Evolutionary conservation across 2,797 vertebrate species (phyloP).

Genomic region (Neosalanx taihuensis): DNA sequence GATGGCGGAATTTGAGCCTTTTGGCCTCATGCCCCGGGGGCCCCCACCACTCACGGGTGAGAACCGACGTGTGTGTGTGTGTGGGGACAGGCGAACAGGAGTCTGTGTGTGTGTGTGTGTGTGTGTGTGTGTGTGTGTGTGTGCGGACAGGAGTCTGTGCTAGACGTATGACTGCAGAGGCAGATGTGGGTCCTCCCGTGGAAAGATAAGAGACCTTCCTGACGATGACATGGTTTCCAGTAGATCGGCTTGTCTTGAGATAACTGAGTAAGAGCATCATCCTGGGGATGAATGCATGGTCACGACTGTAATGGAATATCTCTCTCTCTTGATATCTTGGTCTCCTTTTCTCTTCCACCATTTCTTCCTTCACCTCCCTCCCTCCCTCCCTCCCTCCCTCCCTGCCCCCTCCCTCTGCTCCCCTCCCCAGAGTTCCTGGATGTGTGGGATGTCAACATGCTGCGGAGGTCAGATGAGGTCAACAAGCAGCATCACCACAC

Average conservation of each 20-base stretch:
- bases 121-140: conserved; percentile 6
- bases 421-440: conserved; percentile 77
- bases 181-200: background rate
- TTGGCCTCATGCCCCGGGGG: conserved; percentile 74
- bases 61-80: background rate
- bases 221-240: conserved; percentile 17
- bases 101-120: too few species aligned
- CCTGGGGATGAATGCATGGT: conserved; percentile 24
- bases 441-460: conserved; percentile 75
- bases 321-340: too few species aligned
- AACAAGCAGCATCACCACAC: conserved; percentile 87
- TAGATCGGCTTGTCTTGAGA: too few species aligned
- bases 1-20: conserved; percentile 79
- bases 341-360: background rate
- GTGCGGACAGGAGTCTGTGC: background rate
- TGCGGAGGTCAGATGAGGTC: conserved; percentile 63
- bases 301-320: conserved; percentile 9
- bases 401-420: too few species aligned
- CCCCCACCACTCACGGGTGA: conserved; percentile 78
- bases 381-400: background rate
- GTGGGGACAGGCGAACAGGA: background rate
- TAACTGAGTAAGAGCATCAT: conserved; percentile 24
- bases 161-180: background rate
- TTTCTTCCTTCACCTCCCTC: too few species aligned
- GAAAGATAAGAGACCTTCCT: conserved; percentile 35